These are phyloP conservation scores for Ornithoptera alexandrae DNA, from an alignment of 2,888 invertebrate genomes.

Conservation along the genomic window DNA sequence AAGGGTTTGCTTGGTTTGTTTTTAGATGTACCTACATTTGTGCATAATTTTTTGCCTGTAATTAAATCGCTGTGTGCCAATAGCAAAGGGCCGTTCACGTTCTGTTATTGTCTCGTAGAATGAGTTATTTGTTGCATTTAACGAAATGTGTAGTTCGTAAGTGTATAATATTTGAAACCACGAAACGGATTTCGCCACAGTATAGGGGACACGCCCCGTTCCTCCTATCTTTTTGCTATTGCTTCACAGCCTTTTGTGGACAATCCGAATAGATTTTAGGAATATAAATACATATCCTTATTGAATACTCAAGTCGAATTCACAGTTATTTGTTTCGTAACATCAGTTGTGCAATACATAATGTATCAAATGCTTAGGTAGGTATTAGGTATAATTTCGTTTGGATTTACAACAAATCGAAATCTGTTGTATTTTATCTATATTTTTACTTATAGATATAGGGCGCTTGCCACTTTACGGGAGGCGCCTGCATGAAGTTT, in stretches of 20 bases:
- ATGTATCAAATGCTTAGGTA: slow-evolving; percentile 75
- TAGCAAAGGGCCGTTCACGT: slow-evolving; percentile 60
- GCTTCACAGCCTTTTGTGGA: slow-evolving; percentile 60
- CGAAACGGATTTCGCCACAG: slow-evolving; percentile 51
- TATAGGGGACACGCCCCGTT: slow-evolving; percentile 48
- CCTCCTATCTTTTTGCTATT: slow-evolving; percentile 63
- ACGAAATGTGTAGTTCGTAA: slow-evolving; percentile 30
- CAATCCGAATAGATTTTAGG: slow-evolving; percentile 71
- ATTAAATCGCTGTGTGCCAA: slow-evolving; percentile 68
- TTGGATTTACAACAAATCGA: slow-evolving; percentile 74
- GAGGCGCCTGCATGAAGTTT: slow-evolving; percentile 54
- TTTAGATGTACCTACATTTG: slow-evolving; percentile 68
- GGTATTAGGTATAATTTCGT: slow-evolving; percentile 75
- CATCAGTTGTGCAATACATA: slow-evolving; percentile 77
- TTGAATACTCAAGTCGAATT: slow-evolving; percentile 75
- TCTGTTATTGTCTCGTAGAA: slow-evolving; percentile 31
- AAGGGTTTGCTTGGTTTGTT: slow-evolving; percentile 74
- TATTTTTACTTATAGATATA: slow-evolving; percentile 70
- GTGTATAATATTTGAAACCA: slow-evolving; percentile 47
- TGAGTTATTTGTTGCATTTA: slow-evolving; percentile 37
- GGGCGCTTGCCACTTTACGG: slow-evolving; percentile 51
- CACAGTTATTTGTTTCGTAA: slow-evolving; percentile 65
- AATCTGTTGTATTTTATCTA: slow-evolving; percentile 77
- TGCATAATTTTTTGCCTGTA: slow-evolving; percentile 68
- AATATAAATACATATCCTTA: slow-evolving; percentile 76